These are phyloP conservation scores for Petrocephalus sullivani DNA, from an alignment of 2,797 vertebrate species.

Conservation along the genomic window DNA sequence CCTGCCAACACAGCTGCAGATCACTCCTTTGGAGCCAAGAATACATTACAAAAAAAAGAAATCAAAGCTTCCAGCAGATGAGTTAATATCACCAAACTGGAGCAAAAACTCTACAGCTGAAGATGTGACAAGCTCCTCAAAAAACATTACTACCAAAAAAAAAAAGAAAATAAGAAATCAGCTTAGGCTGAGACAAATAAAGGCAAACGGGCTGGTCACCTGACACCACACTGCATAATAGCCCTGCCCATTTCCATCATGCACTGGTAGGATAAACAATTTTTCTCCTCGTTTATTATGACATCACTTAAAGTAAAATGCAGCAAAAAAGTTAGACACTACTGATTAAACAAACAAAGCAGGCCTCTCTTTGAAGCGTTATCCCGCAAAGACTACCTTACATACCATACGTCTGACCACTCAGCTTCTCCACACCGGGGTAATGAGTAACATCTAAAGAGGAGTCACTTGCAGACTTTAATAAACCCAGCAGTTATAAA, in stretches of 20 bases:
- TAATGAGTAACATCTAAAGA: not conserved
- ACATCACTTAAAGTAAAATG: not conserved
- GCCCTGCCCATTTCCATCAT: not conserved
- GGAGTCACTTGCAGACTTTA: not conserved
- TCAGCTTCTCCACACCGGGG: not conserved
- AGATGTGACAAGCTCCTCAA: not conserved
- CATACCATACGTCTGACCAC: not conserved
- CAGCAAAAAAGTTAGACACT: not conserved
- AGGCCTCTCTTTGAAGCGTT: not conserved
- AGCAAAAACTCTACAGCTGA: not conserved
- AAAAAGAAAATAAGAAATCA: not conserved
- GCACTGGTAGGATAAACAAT: not conserved
- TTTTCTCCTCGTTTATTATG: not conserved
- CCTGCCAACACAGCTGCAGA: not conserved
- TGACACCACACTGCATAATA: not conserved
- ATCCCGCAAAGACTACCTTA: not conserved
- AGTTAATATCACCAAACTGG: not conserved
- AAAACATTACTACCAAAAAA: not conserved
- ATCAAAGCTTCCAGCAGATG: not conserved
- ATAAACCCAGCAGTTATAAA: not conserved
- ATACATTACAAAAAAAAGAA: not conserved
- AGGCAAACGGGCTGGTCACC: constrained; percentile 7
- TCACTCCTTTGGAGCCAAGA: not conserved
- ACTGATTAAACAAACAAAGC: not conserved
- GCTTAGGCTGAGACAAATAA: not conserved